Evolutionary conservation across 2,888 invertebrate species (phyloP), one percentile per base, ranked within the genome.

Genomic region (Cactoblastis cactorum): DNA sequence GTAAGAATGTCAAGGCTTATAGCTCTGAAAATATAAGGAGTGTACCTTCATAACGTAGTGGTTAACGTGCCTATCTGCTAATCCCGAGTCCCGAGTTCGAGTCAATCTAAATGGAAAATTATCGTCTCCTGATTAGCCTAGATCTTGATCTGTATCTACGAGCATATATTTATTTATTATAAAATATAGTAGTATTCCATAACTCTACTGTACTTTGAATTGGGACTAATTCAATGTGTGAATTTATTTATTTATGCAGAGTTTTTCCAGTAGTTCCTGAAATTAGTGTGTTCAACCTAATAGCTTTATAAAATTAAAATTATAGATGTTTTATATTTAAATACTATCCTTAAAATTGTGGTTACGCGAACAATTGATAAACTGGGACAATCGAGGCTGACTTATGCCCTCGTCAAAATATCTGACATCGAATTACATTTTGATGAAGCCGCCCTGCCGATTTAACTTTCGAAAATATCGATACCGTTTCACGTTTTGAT

Each of bases 1-100:
- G 72, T 74, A 61, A 72, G 71, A 77, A 63, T 64, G 65, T 69
- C 71, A 71, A 77, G 71, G 66, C 59, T 61, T 45, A 53, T 52
- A 57, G 55, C 51, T 60, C 45, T 55, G 51, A 56, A 50, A 49
- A 41, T 50, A 59, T 63, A 67, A 69, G 71, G 62, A 63, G 55
- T 57, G 66, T 65, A 65, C 55, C 2, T 15, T 1, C 34, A 34
- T 5, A 2, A 34, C 12, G n/a, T 32, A 22, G 3, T 22, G 5
- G 22, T 3, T 3, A 5, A 22, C 22, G 3, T 4, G 28, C 9
- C 8, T 28, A 6, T 28, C 28, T n/a, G n/a, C n/a, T n/a, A 22
- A 22, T 22, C 6, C 3, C 22, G 22, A 22, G 6, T 22, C 6
- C 3, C 22, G 22, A 4, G 22, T 6, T 22, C 22, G 22, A 22